Conservation (phyloP, 2,888 invertebrate species). For the Deilephila porcellus region DNA sequence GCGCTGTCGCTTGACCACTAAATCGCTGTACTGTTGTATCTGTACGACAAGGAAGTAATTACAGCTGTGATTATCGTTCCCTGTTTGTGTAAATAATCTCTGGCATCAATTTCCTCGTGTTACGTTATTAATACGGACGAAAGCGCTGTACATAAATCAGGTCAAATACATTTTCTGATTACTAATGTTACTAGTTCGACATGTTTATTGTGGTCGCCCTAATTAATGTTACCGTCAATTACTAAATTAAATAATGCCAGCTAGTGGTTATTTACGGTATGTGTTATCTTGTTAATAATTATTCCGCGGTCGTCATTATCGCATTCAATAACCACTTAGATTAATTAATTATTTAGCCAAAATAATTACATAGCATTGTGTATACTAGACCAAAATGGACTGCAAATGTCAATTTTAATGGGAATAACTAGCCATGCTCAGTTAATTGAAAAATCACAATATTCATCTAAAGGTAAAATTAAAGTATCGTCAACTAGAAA, state of each 20-base stretch:
- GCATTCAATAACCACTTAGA: no score
- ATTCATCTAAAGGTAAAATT: no score
- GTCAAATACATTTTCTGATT: constrained; percentile 24
- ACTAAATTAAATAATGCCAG: neutral
- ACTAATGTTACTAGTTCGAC: neutral
- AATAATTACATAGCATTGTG: no score
- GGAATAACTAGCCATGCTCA: no score
- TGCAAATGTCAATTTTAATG: neutral
- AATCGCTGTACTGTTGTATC: neutral
- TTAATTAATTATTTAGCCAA: no score
- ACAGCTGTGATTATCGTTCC: neutral
- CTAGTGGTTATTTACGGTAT: neutral
- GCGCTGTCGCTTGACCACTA: neutral
- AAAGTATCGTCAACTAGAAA: no score
- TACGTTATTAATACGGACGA: constrained; percentile 24
- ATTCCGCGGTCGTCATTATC: neutral
- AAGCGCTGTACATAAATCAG: neutral
- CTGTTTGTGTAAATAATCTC: constrained; percentile 17
- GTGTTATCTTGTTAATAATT: neutral
- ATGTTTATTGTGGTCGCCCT: constrained; percentile 12
- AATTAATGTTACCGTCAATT: neutral
- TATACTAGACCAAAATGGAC: no score
- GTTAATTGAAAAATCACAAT: no score
- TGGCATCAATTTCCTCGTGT: constrained; percentile 35
- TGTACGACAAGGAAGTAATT: neutral